Evolutionary conservation across 2,113 vertebrate genomes (phyloP), one percentile per base, ranked within the genome.

Genomic region (Tapirus terrestris): DNA sequence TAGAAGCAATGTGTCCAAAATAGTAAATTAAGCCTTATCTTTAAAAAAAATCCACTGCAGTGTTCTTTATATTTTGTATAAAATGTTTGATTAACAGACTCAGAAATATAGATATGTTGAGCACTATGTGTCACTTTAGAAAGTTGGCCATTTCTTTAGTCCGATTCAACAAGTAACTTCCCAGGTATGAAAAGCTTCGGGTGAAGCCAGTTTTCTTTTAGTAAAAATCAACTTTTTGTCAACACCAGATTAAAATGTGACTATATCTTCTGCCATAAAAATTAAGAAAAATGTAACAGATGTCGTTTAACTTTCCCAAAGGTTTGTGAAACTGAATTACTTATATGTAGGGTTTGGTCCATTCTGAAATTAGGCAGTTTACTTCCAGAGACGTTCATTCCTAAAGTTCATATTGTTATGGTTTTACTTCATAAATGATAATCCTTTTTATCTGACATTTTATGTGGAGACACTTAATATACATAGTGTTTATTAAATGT

Each of bases 151-250:
- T 72, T 63, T 73, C 89, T 75, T 90, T 75, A 18, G 39, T 95
- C 48, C 73, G 0, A 73, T 56, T 79, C 29, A 85, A 6, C 36
- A 48, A 31, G n/a, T 79, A 51, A 33, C 61, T 88, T 93, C 6
- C 6, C 8, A 58, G 61, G 2, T 53, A 27, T 60, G 75, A 36
- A 82, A 96, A 48, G 14, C 12, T 56, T 93, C 18, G 61, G 23
- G 21, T 33, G 36, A 96, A 65, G 58, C 17, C 45, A 56, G 0
- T 82, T 76, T 91, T 82, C 27, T 79, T 89, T 83, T 73, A 53
- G 56, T 79, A 93, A 88, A 95, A 83, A 61, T 70, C 11, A 86
- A 5, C 18, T 68, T 90, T 97, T 65, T 87, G 23, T 88, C 67
- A 93, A 91, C 7, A 60, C 79, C 6, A 65, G 58, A 91, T 77